A percentile compares a stretch with the other conserved stretches of the same genome.
These are phyloP conservation scores for Octopus bimaculoides DNA, from an alignment of 1,140 invertebrate species.

Conservation along the genomic window DNA sequence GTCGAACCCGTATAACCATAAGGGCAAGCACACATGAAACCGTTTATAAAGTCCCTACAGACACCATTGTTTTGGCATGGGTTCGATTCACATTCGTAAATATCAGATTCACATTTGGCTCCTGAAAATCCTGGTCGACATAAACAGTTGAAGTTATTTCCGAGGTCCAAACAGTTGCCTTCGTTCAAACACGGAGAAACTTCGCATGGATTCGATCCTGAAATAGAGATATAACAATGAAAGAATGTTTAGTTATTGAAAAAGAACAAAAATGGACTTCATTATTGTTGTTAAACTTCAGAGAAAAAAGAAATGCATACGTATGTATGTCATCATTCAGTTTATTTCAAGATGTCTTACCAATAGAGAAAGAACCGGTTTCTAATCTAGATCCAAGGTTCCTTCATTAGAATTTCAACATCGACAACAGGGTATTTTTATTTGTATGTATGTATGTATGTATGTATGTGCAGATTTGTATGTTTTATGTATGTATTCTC, in stretches of 20 bases:
- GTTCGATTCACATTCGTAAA: constrained; percentile 62
- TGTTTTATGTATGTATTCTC: no score
- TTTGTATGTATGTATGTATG: no score
- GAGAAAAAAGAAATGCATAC: no score
- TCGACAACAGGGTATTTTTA: no score
- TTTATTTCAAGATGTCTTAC: no score
- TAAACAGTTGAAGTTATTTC: constrained; percentile 70
- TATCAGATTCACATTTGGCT: constrained; percentile 23
- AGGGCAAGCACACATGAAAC: constrained; percentile 49
- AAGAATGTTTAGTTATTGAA: background rate
- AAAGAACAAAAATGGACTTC: background rate
- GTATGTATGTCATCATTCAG: no score
- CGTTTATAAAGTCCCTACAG: constrained; percentile 60
- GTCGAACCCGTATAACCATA: constrained; percentile 29
- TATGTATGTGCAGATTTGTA: no score
- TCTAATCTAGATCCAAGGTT: no score
- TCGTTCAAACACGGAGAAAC: constrained; percentile 28
- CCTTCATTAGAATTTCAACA: no score
- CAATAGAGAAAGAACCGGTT: no score
- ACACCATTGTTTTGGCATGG: constrained; percentile 89
- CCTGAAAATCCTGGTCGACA: constrained; percentile 72
- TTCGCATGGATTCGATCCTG: background rate
- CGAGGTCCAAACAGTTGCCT: constrained; percentile 27
- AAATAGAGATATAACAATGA: background rate
- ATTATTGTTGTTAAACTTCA: background rate